Evolutionary conservation across 1,140 invertebrate genomes (phyloP).

Genomic region (Megalopta genalis): DNA sequence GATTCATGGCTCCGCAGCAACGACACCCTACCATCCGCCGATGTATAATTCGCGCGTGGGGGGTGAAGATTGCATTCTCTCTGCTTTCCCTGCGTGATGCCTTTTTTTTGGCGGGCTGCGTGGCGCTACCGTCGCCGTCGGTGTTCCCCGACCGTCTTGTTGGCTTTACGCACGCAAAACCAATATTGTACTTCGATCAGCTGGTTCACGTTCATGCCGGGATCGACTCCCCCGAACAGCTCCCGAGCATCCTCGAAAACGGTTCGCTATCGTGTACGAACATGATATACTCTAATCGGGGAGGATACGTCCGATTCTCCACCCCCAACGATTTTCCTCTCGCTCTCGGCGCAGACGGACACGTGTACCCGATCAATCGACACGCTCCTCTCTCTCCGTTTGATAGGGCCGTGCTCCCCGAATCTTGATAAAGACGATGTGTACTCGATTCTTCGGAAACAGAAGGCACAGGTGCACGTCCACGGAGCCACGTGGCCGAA

Average conservation of each 20-base stretch:
- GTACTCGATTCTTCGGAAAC: neutral
- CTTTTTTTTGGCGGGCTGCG: slow-evolving; percentile 75
- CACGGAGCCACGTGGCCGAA: slow-evolving; percentile 11
- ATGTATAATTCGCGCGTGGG: slow-evolving; percentile 60
- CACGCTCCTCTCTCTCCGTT: neutral
- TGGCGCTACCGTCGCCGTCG: slow-evolving; percentile 73
- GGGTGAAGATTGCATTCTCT: slow-evolving; percentile 62
- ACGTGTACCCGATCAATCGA: slow-evolving; percentile 17
- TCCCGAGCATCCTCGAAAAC: no score
- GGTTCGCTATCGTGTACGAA: neutral
- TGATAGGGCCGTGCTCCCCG: no score
- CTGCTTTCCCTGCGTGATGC: slow-evolving; percentile 32
- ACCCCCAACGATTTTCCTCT: no score
- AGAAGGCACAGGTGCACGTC: no score
- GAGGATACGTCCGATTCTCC: no score
- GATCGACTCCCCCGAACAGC: neutral
- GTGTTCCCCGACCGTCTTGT: slow-evolving; percentile 23
- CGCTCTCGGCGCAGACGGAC: neutral
- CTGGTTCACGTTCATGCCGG: neutral
- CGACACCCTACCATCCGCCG: slow-evolving; percentile 63
- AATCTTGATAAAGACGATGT: no score
- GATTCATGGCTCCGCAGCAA: slow-evolving; percentile 72
- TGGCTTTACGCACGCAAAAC: slow-evolving; percentile 1
- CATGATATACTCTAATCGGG: no score
- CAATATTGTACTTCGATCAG: neutral